These are phyloP conservation scores for Netelia inedita DNA, from an alignment of 2,888 invertebrate species.

Conservation along the genomic window DNA sequence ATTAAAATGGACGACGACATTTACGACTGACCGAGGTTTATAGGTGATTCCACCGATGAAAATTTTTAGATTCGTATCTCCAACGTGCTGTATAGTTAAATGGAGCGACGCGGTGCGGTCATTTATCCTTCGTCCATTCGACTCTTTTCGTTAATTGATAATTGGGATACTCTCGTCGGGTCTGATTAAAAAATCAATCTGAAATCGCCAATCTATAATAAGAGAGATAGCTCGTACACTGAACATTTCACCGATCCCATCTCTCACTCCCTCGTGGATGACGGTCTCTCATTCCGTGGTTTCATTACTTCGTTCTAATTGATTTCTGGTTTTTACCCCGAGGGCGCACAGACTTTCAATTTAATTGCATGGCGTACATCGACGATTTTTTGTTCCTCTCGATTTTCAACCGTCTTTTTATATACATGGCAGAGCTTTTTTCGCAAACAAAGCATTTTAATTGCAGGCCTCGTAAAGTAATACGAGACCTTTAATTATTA, in stretches of 20 bases:
- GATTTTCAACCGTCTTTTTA: conserved; percentile 12
- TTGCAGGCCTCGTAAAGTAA: neutral
- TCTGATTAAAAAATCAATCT: conserved; percentile 59
- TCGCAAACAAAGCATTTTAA: neutral
- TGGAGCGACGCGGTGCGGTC: neutral
- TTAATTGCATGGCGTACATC: conserved; percentile 43
- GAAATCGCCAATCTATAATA: conserved; percentile 28
- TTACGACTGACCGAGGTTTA: neutral
- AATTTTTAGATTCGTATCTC: conserved; percentile 10
- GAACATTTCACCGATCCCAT: conserved; percentile 23
- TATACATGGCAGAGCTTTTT: neutral
- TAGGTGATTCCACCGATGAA: conserved; percentile 2
- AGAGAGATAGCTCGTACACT: neutral
- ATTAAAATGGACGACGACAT: neutral
- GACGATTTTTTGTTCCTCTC: conserved; percentile 26
- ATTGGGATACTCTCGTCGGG: conserved; percentile 30
- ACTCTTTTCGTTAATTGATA: conserved; percentile 33
- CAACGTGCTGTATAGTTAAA: neutral
- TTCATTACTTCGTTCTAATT: conserved; percentile 58
- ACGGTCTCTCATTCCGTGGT: conserved; percentile 30
- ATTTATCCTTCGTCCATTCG: neutral
- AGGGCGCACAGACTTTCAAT: conserved; percentile 49
- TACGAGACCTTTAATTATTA: neutral
- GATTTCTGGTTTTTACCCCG: conserved; percentile 54
- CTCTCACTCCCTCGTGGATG: conserved; percentile 20